These are phyloP conservation scores for Callaeas wilsoni DNA, from an alignment of 2,113 vertebrate genomes.

Conservation along the genomic window DNA sequence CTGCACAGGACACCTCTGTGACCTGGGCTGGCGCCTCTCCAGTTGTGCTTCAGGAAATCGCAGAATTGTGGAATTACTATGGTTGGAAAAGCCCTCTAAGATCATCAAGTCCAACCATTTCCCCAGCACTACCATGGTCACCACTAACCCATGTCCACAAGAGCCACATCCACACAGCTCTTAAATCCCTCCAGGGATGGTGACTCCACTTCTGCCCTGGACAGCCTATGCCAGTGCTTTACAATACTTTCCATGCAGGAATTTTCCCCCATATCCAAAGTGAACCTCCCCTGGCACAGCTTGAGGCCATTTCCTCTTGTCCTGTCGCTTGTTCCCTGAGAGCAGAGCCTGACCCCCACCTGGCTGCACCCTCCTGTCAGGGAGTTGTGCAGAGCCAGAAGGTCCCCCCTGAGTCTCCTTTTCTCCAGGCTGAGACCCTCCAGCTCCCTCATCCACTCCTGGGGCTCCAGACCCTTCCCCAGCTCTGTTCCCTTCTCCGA, in stretches of 20 bases:
- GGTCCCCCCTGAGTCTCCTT: background rate
- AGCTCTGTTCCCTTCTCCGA: background rate
- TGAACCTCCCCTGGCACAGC: background rate
- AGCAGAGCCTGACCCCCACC: background rate
- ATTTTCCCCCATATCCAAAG: background rate
- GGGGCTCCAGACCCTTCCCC: background rate
- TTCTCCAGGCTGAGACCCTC: background rate
- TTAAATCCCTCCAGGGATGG: too few species aligned
- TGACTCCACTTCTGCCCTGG: background rate
- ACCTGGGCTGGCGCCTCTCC: background rate
- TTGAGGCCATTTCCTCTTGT: rapidly evolving
- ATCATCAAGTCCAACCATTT: background rate
- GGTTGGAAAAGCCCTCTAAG: background rate
- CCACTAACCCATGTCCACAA: background rate
- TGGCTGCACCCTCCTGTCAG: background rate
- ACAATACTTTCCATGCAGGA: background rate
- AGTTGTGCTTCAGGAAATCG: background rate
- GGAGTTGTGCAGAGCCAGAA: background rate
- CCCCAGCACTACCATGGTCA: background rate
- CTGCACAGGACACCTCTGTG: background rate
- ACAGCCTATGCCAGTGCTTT: background rate
- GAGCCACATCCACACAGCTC: background rate
- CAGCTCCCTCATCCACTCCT: background rate
- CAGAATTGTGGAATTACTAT: background rate
- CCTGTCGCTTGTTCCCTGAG: background rate